Base-by-base conservation (phyloP, 2,888 invertebrate species). In the Patella depressa region DNA sequence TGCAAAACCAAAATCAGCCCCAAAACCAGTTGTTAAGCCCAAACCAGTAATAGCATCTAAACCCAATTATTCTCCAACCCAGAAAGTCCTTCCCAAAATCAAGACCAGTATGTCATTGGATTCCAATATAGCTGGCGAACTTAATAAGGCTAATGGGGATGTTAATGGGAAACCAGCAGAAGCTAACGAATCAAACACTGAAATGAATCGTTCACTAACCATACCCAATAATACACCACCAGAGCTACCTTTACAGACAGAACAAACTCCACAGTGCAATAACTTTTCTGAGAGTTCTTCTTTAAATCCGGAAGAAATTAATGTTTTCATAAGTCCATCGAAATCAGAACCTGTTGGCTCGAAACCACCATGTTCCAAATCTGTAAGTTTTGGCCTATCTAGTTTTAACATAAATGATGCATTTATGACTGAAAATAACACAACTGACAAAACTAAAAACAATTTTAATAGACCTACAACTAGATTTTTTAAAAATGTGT, bases 1-100 rank as follows among this genome's bases (percentile, higher is more conserved):
- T 24, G 65, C 72, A 17, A 72, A 72, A 19, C 53, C 72, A 14
- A 53, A 19, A 53, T 24, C 17, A 24, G 12, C 65, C 17, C 24
- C 65, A 24, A 65, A 65, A 65, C 65, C 65, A 14, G 76, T 76
- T 7, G 45, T 89, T 19, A 86, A 85, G 75, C 86, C 86, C 15
- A 88, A 86, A 76, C 87, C 87, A 17, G 53, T 70, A 9, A 55
- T 85, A 11, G 73, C 80, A 59, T 82, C 84, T 34, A 88, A 88
- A 75, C 85, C 87, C 12, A 75, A 74, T 71, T 70, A 71, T 55
- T 69, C 77, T 29, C 55, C 55, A 29, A 57, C 45, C 29, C 45
- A 59, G 71, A 82, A 82, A 75, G 73, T 79, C 24, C 84, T 85
- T 79, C 77, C 81, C 53, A 79, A 80, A 57, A 81, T 82, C 76